Conservation (phyloP, 92 coral and sea anemone genomes). For the Palythoa grandis region DNA sequence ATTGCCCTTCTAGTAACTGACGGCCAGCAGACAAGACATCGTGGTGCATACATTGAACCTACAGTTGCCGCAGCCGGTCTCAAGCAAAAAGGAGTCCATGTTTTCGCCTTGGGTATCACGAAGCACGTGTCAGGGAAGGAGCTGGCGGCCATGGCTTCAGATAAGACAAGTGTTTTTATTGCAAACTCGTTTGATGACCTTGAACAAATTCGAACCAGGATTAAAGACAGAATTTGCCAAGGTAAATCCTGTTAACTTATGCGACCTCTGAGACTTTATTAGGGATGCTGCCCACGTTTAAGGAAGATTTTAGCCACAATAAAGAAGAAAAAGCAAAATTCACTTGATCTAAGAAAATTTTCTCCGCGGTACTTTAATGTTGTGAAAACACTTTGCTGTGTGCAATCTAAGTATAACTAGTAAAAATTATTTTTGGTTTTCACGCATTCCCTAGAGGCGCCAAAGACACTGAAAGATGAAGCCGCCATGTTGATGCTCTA, state of each 20-base stretch:
- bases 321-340: neutral
- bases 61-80: conserved; percentile 22
- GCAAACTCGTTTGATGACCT: conserved; percentile 38
- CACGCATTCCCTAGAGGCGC: too few species aligned
- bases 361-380: too few species aligned
- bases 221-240: conserved; percentile 20
- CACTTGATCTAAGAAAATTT: neutral
- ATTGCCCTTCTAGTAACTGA: conserved; percentile 30
- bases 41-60: conserved; percentile 21
- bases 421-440: too few species aligned
- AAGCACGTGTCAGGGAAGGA: conserved; percentile 10
- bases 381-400: too few species aligned
- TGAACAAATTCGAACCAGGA: neutral
- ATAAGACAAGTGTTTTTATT: conserved; percentile 17
- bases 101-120: conserved; percentile 30
- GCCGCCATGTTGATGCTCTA: too few species aligned
- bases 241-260: neutral
- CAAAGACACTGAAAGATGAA: too few species aligned
- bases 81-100: conserved; percentile 25
- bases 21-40: conserved; percentile 27
- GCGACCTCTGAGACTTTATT: too few species aligned
- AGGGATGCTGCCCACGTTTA: neutral
- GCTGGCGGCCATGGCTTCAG: conserved; percentile 9
- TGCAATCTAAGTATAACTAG: too few species aligned
- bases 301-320: neutral